phyloP scores from a whole-genome alignment of 92 coral and sea anemone genomes.

The Pocillopora meandrina region DNA sequence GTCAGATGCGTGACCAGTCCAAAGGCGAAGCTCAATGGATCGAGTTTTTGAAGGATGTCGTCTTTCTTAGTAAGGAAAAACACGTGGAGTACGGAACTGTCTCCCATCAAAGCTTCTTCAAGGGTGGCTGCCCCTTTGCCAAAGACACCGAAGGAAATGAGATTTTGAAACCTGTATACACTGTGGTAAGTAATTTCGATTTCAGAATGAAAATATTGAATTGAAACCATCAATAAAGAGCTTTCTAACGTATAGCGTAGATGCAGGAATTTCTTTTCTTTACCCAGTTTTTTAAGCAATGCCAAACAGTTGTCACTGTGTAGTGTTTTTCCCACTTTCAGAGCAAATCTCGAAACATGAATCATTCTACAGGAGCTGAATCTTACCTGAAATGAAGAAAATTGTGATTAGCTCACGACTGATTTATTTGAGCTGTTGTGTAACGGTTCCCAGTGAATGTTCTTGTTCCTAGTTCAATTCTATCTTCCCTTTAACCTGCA shows the following conservation, averaged over 20 bases:
- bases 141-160: constrained; percentile 3
- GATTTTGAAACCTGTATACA: background rate
- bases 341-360: too few species aligned
- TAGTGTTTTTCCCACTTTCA: too few species aligned
- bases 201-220: background rate
- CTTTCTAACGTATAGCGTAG: too few species aligned
- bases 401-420: too few species aligned
- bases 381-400: too few species aligned
- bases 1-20: background rate
- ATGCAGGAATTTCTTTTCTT: too few species aligned
- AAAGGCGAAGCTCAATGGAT: background rate
- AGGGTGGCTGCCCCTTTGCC: constrained; percentile 26
- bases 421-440: too few species aligned
- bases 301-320: too few species aligned
- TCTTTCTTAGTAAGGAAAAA: background rate
- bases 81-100: background rate
- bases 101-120: background rate
- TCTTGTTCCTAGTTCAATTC: background rate
- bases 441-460: too few species aligned
- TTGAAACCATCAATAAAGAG: too few species aligned
- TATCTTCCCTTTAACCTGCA: background rate
- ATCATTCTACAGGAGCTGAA: too few species aligned
- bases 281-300: too few species aligned
- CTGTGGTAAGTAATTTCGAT: background rate
- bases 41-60: background rate